Conservation (phyloP, 2,797 vertebrate species). For the Cygnus olor region DNA sequence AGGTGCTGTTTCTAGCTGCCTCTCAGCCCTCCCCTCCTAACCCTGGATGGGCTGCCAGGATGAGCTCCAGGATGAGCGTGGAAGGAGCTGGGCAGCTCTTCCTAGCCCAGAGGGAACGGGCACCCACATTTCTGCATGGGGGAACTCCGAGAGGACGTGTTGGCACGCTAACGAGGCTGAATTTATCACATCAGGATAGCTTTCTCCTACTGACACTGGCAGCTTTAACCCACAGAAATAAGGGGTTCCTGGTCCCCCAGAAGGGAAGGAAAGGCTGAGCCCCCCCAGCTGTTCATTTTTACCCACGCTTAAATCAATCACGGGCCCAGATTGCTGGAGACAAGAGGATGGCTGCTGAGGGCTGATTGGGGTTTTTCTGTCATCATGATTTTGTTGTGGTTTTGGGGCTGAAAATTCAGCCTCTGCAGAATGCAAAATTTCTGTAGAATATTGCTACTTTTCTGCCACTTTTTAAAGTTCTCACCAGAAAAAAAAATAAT, state of each 20-base stretch:
- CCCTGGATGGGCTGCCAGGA: background rate
- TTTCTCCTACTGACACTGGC: background rate
- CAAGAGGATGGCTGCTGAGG: background rate
- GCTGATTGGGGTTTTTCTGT: background rate
- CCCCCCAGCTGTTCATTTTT: background rate
- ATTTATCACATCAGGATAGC: background rate
- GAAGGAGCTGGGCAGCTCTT: background rate
- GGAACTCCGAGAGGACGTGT: background rate
- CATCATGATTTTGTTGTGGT: background rate
- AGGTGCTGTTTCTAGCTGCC: background rate
- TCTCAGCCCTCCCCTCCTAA: background rate
- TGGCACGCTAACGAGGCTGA: background rate
- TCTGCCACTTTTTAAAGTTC: background rate
- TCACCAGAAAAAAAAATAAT: background rate
- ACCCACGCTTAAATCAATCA: background rate
- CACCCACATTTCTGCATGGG: fast-evolving
- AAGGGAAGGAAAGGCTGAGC: background rate
- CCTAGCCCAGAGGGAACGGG: background rate
- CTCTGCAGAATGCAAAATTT: background rate
- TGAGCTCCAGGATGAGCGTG: fast-evolving
- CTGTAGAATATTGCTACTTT: background rate
- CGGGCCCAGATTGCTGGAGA: background rate
- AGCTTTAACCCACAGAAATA: background rate
- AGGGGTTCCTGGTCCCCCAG: background rate
- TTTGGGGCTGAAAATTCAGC: background rate